A percentile compares a stretch with the other conserved stretches of the same genome.
These are phyloP conservation scores for Macroglossus sobrinus DNA, from an alignment of 2,113 vertebrate genomes.

Conservation along the genomic window DNA sequence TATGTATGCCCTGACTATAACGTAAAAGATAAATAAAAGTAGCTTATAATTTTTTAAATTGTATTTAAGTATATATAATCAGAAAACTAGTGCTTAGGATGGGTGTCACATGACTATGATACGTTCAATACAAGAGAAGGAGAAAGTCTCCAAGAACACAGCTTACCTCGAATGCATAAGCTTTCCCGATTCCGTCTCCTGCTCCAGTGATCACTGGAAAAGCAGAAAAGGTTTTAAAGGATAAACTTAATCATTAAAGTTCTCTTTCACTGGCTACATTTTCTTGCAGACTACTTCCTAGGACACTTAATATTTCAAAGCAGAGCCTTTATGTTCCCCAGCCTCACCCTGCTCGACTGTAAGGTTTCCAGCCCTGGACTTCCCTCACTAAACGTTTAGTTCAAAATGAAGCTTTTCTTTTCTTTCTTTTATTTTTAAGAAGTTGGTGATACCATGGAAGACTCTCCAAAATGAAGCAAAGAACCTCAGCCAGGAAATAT, in stretches of 20 bases:
- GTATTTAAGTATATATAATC: background rate
- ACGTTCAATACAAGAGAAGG: background rate
- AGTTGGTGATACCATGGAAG: background rate
- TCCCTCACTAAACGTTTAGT: background rate
- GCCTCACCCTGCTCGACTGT: background rate
- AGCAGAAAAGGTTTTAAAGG: background rate
- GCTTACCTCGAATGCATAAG: slow-evolving; percentile 88
- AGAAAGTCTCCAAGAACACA: background rate
- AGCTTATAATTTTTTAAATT: background rate
- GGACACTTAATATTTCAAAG: background rate
- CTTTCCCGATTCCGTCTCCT: slow-evolving; percentile 91
- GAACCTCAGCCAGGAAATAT: background rate
- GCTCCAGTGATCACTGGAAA: slow-evolving; percentile 90
- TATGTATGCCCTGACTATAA: background rate
- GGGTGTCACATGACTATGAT: background rate
- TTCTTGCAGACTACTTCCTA: background rate
- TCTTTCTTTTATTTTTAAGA: background rate
- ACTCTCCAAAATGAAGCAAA: background rate
- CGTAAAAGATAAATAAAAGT: background rate
- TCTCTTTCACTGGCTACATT: background rate
- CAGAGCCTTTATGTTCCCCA: no score
- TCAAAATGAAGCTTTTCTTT: background rate
- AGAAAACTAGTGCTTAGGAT: background rate
- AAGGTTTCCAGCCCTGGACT: background rate
- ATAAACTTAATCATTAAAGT: background rate